Evolutionary conservation across 2,888 invertebrate species (phyloP).

Genomic region (Bruchidius siliquastri): DNA sequence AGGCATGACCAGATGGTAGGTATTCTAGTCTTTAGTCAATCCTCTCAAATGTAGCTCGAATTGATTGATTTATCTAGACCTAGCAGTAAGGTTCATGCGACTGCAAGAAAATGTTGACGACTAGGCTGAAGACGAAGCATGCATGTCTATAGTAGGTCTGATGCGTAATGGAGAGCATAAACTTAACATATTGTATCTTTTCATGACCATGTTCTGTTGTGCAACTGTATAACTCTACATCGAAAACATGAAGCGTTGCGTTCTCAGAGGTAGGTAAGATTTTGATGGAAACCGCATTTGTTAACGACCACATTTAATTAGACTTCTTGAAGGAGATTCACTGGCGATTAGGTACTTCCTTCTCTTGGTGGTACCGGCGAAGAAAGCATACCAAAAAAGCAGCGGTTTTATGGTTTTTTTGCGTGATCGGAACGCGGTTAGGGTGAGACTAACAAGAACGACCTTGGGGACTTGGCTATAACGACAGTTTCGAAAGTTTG

Average conservation of each 20-base stretch:
- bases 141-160: too few species aligned
- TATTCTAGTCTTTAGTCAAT: too few species aligned
- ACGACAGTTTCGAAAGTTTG: background rate
- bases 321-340: background rate
- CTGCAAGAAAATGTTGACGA: too few species aligned
- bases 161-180: too few species aligned
- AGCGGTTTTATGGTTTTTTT: background rate
- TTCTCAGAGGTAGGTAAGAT: background rate
- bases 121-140: too few species aligned
- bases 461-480: background rate
- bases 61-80: too few species aligned
- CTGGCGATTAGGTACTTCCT: background rate
- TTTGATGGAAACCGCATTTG: background rate
- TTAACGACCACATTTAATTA: background rate
- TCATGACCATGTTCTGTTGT: background rate
- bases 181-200: too few species aligned
- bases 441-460: background rate
- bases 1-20: too few species aligned
- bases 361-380: background rate
- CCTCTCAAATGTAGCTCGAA: too few species aligned
- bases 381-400: background rate
- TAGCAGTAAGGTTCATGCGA: too few species aligned
- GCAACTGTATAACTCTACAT: background rate
- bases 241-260: background rate
- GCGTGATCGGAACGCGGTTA: background rate